These are phyloP conservation scores for Neodiprion pinetum DNA, from an alignment of 1,140 invertebrate species.

Conservation along the genomic window DNA sequence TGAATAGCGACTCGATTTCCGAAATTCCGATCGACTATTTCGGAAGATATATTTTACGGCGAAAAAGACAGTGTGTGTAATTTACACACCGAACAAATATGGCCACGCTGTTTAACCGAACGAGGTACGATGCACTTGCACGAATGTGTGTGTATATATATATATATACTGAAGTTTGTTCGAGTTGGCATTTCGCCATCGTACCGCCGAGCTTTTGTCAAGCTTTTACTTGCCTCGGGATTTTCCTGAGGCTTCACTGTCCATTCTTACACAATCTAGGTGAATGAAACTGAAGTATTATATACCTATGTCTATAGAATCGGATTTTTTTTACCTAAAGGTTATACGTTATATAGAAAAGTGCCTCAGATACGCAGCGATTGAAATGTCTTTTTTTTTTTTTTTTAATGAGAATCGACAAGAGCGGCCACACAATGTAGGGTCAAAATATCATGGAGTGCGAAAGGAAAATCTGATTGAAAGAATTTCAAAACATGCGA, in stretches of 20 bases:
- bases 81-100: neutral
- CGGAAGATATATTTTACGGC: neutral
- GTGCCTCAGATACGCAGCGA: no score
- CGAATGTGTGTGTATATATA: no score
- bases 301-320: neutral
- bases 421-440: no score
- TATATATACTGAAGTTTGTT: neutral
- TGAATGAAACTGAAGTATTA: neutral
- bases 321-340: neutral
- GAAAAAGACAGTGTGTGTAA: neutral
- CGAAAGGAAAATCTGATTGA: no score
- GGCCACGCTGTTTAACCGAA: neutral
- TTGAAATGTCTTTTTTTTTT: no score
- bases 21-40: neutral
- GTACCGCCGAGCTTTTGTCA: neutral
- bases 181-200: neutral
- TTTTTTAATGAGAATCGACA: no score
- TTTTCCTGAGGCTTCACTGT: neutral
- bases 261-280: neutral
- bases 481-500: no score
- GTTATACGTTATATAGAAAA: no score
- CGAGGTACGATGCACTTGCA: no score
- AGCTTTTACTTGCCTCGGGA: constrained; percentile 4
- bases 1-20: neutral
- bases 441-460: no score